phyloP scores from a whole-genome alignment of 2,888 invertebrate genomes.

The Thera obeliscata region DNA sequence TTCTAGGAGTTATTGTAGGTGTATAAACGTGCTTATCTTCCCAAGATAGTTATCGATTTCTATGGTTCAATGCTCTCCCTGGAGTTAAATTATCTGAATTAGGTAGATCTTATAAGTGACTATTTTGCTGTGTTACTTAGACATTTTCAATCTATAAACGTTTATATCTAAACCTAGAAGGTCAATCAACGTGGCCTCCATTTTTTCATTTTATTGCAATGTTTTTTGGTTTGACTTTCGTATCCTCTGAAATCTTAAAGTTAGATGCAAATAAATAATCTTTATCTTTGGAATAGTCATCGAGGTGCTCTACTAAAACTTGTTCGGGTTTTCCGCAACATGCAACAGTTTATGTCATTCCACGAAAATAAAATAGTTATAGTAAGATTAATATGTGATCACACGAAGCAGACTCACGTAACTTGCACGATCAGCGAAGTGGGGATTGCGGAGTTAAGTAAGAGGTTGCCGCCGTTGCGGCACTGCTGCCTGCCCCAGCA shows the following conservation, averaged over 20 bases:
- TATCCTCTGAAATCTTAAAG: not conserved
- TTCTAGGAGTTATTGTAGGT: no score
- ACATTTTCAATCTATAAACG: not conserved
- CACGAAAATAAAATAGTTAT: slow-evolving; percentile 7
- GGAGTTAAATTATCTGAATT: no score
- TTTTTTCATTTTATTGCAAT: not conserved
- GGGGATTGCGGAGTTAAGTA: slow-evolving; percentile 73
- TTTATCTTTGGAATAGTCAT: not conserved
- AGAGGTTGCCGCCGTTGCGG: slow-evolving; percentile 82
- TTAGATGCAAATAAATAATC: not conserved
- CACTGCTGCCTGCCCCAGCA: slow-evolving; percentile 63
- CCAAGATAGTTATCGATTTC: no score
- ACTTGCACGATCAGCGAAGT: slow-evolving; percentile 25
- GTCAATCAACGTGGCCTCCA: not conserved
- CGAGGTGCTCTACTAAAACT: slow-evolving; percentile 3
- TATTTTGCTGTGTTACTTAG: not conserved
- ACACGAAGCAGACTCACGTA: slow-evolving; percentile 32
- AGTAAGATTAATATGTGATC: slow-evolving; percentile 21
- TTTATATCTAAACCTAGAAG: not conserved
- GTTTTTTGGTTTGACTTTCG: not conserved
- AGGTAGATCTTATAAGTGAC: no score
- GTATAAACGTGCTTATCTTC: no score
- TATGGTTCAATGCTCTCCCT: no score
- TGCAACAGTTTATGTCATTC: slow-evolving; percentile 12
- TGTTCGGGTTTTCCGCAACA: slow-evolving; percentile 11